Base-by-base conservation (phyloP, 2,113 vertebrate species). In the Noctilio leporinus region DNA sequence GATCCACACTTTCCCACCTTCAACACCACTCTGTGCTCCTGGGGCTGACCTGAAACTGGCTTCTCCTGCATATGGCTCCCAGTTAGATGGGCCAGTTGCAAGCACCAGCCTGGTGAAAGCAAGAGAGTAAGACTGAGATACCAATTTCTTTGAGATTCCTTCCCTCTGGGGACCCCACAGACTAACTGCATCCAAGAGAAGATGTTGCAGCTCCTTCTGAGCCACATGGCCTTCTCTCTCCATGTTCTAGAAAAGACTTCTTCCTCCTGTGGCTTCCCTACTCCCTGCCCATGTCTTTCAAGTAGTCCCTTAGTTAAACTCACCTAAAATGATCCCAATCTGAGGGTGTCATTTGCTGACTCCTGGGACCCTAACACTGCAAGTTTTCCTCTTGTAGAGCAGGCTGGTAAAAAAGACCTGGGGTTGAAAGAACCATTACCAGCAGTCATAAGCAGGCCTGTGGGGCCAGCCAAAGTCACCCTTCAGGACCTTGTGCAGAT, bases 41-140 rank as follows among this genome's bases (percentile, higher is more conserved):
- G 73, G 51, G n/a, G 12, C 72, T 75, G 51, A 53, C 20, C 38
- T 19, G 28, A 28, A 45, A 3, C 4, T 2, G 7, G 11, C 10
- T 22, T 7, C 30, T 53, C n/a, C 26, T 20, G n/a, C 6, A 1
- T 3, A 7, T 16, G 35, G 24, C 81, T 57, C 76, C 24, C 40
- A 10, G 5, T 5, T n/a, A 8, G 10, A 4, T 19, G 33, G 35
- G n/a, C 35, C 3, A 15, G 69, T 3, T 10, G 19, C 1, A 0
- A 53, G 45, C 33, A 67, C 49, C 5, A 11, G 20, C 15, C 1
- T 7, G 30, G 7, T 15, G 2, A 78, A 62, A 6, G 33, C 12
- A 57, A 38, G 49, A 38, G 14, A 19, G 1, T 3, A 28, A 47
- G 22, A 14, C 59, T 17, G 6, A 86, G 33, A 17, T 1, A 10